Percentiles rank a stretch among this genome's conserved stretches.
Conservation (phyloP, 2,113 vertebrate genomes). For the Panthera tigris region DNA sequence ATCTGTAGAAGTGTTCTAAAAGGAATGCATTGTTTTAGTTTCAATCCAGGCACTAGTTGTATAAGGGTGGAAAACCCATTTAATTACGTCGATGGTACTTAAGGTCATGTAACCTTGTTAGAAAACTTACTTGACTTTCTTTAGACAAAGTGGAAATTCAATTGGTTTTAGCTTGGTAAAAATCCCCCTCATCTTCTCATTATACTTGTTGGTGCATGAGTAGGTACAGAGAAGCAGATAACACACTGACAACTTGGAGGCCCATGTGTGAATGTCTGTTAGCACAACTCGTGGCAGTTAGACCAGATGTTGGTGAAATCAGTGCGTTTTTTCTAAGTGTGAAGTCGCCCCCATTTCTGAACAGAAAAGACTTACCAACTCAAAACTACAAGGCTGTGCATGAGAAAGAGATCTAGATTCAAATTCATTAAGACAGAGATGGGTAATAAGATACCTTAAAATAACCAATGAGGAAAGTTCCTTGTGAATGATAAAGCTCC, state of each 20-base stretch:
- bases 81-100: conserved; percentile 44
- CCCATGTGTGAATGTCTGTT: not conserved
- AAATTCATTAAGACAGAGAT: conserved; percentile 21
- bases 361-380: not conserved
- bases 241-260: not conserved
- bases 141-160: conserved; percentile 56
- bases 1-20: not conserved
- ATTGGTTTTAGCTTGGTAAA: conserved; percentile 57
- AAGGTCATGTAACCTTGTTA: conserved; percentile 22
- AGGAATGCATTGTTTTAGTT: not conserved
- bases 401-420: not conserved
- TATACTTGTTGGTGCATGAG: conserved; percentile 10
- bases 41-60: not conserved
- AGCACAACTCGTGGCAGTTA: not conserved
- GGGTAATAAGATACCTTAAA: conserved; percentile 24
- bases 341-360: not conserved
- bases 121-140: conserved; percentile 58
- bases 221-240: not conserved
- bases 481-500: not conserved
- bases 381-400: not conserved
- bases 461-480: not conserved
- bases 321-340: not conserved
- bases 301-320: not conserved
- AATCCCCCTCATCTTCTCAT: conserved; percentile 36
- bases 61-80: not conserved